These are phyloP conservation scores for Perizoma affinitatum DNA, from an alignment of 2,888 invertebrate species.

Conservation along the genomic window DNA sequence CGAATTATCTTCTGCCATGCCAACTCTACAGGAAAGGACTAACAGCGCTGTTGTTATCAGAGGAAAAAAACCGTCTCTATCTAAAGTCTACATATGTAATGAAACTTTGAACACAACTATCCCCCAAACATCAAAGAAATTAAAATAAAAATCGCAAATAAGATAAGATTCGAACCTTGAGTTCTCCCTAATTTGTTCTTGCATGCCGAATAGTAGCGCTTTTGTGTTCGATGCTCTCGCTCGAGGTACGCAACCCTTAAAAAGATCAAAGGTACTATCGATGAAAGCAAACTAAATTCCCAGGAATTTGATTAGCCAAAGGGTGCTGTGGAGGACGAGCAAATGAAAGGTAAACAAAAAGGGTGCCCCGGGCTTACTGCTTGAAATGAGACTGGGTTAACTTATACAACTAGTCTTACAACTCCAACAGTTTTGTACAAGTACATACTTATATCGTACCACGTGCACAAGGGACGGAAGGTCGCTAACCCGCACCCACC, in stretches of 20 bases:
- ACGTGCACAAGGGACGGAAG: slow-evolving; percentile 54
- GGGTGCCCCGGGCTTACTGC: slow-evolving; percentile 38
- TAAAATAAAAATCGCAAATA: too few species aligned
- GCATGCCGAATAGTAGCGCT: too few species aligned
- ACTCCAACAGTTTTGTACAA: slow-evolving; percentile 45
- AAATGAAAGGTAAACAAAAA: slow-evolving; percentile 58
- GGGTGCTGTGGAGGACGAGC: slow-evolving; percentile 43
- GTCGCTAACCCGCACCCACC: slow-evolving; percentile 50
- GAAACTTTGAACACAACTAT: too few species aligned
- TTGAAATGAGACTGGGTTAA: slow-evolving; percentile 37
- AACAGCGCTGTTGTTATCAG: too few species aligned
- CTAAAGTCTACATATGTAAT: too few species aligned
- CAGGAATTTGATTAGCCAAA: slow-evolving; percentile 42
- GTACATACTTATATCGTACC: slow-evolving; percentile 44
- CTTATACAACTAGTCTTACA: slow-evolving; percentile 38
- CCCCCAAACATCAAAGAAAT: too few species aligned
- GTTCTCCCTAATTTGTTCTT: too few species aligned
- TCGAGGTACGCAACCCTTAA: background rate
- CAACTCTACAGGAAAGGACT: too few species aligned
- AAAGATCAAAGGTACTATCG: slow-evolving; percentile 27
- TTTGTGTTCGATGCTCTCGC: too few species aligned
- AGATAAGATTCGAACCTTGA: too few species aligned
- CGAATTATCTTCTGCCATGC: too few species aligned
- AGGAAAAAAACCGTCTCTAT: too few species aligned
- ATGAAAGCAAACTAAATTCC: slow-evolving; percentile 30